These are phyloP conservation scores for Aphelocoma californica DNA, from an alignment of 2,797 vertebrate species.

Conservation along the genomic window DNA sequence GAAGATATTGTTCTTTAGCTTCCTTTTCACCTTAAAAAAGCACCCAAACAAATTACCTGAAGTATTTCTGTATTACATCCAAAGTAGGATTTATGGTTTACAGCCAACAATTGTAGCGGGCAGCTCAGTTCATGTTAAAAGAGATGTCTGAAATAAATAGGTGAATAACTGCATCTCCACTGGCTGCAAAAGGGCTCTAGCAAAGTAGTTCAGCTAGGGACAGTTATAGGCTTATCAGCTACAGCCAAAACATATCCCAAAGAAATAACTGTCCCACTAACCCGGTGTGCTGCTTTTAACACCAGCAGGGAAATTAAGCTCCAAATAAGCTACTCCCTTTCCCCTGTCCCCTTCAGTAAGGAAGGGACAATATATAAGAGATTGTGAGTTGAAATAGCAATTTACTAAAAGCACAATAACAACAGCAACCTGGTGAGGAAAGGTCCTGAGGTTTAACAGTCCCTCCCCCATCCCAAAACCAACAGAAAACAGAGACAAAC, in stretches of 20 bases:
- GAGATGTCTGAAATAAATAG: neutral
- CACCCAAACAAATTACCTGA: neutral
- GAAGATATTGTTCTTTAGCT: neutral
- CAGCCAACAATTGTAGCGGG: neutral
- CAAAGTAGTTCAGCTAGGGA: neutral
- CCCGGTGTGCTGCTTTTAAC: neutral
- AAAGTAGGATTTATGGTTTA: neutral
- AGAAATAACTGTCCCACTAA: neutral
- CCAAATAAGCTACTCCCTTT: neutral
- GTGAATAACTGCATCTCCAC: neutral
- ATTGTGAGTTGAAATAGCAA: neutral
- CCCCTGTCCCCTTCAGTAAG: neutral
- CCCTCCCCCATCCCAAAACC: accelerated
- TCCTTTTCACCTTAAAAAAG: neutral
- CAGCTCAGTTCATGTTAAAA: neutral
- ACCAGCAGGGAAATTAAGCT: neutral
- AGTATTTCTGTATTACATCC: neutral
- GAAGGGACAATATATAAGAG: neutral
- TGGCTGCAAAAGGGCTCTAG: neutral
- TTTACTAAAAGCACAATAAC: neutral
- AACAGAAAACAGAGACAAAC: neutral
- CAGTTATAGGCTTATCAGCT: neutral
- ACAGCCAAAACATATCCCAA: neutral
- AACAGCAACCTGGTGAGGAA: neutral
- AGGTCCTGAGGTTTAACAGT: neutral